Base-by-base conservation (phyloP, 2,113 vertebrate species). In the Ptyas mucosa region DNA sequence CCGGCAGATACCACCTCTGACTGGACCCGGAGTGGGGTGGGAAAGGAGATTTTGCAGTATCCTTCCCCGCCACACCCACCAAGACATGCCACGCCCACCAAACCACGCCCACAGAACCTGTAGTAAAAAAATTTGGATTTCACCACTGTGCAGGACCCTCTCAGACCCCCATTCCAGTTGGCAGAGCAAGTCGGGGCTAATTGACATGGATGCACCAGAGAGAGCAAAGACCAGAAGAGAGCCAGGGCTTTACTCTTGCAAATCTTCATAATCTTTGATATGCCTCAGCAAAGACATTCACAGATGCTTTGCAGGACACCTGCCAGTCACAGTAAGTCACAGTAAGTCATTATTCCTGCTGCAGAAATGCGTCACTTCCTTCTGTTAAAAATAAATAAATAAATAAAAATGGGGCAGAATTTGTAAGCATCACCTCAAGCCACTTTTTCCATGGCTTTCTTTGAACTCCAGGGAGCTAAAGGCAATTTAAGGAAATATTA, bases 401-500 rank as follows among this genome's bases (percentile, higher is more conserved):
- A 3, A 6, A 49, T 7, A 49, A 49, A 90, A 94, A 75, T 94
- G 2, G 58, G 23, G 93, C 88, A n/a, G 58, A 86, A 29, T 61
- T 88, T 52, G 51, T 51, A 49, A 94, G 92, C 87, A 55, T 29
- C 8, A 34, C 18, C 29, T 93, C 10, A 61, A 55, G 29, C 64
- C 89, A 5, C 85, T 92, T 49, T 93, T 61, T 85, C 61, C 5
- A 34, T 1, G 69, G 87, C 49, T 92, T 0, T 92, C 91, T 46
- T 89, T 93, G 58, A 88, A 90, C 54, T 91, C 91, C 69, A 54
- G 87, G 55, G 69, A 57, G 39, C 93, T 87, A 18, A 87, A 90
- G 81, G 92, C 75, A 93, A 64, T 90, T 90, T 87, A 92, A 64
- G 85, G 75, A 87, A 92, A 90, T 26, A 92, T 49, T 92, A 89